These are phyloP conservation scores for Haemorhous mexicanus DNA, from an alignment of 2,113 vertebrate genomes.

Conservation along the genomic window DNA sequence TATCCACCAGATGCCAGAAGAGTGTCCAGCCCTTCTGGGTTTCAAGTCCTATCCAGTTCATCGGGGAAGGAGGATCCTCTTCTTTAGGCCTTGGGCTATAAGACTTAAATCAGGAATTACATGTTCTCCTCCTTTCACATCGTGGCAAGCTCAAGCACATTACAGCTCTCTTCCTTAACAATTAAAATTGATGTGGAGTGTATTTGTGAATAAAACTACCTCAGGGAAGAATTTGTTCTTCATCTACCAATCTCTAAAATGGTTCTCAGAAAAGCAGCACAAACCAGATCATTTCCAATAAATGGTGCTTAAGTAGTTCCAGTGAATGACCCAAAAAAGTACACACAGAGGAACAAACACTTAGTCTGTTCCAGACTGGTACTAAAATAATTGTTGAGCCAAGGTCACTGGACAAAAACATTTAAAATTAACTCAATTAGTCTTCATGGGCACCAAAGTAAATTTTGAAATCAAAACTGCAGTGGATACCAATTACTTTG, in stretches of 20 bases:
- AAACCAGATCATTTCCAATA: conserved; percentile 40
- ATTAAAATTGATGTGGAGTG: neutral
- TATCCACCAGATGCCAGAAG: neutral
- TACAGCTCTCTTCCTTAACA: neutral
- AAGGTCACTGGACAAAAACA: neutral
- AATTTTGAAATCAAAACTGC: neutral
- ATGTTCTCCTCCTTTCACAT: neutral
- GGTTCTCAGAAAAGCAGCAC: conserved; percentile 52
- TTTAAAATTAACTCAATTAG: neutral
- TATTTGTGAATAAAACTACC: conserved; percentile 32
- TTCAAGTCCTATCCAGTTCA: neutral
- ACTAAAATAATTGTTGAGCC: neutral
- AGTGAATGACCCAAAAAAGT: conserved; percentile 2
- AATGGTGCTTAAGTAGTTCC: conserved; percentile 30
- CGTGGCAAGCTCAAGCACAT: neutral
- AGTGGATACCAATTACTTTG: neutral
- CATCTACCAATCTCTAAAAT: conserved; percentile 27
- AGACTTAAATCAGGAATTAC: neutral
- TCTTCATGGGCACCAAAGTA: neutral
- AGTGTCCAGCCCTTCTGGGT: neutral
- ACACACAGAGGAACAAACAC: neutral
- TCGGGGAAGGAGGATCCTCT: neutral
- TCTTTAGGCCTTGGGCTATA: neutral
- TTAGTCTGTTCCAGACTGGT: neutral
- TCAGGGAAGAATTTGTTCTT: conserved; percentile 57